Evolutionary conservation across 2,113 vertebrate species (phyloP).

Genomic region (Platichthys stellatus): DNA sequence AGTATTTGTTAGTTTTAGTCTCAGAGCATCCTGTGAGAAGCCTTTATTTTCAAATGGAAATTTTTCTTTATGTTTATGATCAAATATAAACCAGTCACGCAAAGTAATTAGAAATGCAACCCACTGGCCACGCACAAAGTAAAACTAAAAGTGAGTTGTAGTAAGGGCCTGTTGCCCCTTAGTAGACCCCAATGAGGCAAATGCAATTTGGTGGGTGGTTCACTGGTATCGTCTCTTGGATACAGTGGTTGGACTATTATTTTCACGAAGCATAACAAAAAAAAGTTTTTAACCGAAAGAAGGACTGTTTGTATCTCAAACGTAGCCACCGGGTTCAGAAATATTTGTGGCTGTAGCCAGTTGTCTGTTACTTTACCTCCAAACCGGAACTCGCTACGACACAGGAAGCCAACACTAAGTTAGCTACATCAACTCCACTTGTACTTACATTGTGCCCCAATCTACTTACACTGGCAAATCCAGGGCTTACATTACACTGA

Average conservation of each 20-base stretch:
- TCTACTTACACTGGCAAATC: slow-evolving; percentile 80
- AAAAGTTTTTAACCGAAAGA: too few relatives aligned
- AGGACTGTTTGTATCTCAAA: too few relatives aligned
- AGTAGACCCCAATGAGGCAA: not conserved
- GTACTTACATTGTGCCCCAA: slow-evolving; percentile 77
- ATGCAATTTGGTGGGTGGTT: not conserved
- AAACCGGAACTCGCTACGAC: slow-evolving; percentile 35
- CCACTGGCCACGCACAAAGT: too few relatives aligned
- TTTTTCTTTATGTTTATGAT: too few relatives aligned
- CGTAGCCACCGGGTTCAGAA: not conserved
- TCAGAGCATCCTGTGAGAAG: not conserved
- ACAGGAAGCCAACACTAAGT: slow-evolving; percentile 67
- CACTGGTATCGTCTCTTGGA: not conserved
- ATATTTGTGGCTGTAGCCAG: not conserved
- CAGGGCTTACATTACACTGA: slow-evolving; percentile 77
- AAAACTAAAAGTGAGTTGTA: too few relatives aligned
- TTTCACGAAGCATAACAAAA: too few relatives aligned
- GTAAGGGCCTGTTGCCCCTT: too few relatives aligned
- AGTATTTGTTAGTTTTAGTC: not conserved
- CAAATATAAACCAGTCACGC: too few relatives aligned
- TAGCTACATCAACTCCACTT: slow-evolving; percentile 73
- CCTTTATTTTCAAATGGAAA: not conserved
- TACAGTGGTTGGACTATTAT: not conserved
- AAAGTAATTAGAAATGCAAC: too few relatives aligned
- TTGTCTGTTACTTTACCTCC: not conserved